Percentiles rank a stretch among this genome's conserved stretches.
These are phyloP conservation scores for Spheniscus mendiculus DNA, from an alignment of 2,113 vertebrate genomes.

Conservation along the genomic window DNA sequence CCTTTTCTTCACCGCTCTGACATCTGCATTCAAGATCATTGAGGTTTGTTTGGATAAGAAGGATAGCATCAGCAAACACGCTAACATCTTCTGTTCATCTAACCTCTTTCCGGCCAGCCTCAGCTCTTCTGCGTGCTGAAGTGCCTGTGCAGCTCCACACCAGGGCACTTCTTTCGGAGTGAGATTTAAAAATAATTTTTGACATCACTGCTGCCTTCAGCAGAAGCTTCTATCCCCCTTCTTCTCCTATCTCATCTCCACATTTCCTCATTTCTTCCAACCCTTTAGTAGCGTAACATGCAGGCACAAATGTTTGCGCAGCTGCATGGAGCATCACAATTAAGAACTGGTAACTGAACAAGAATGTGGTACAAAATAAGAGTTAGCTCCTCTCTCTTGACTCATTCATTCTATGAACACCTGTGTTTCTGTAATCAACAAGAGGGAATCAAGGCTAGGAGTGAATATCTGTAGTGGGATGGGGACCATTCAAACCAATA, in stretches of 20 bases:
- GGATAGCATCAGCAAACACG: background rate
- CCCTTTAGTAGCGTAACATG: background rate
- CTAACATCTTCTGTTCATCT: background rate
- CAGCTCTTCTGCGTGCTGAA: background rate
- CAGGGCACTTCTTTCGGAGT: background rate
- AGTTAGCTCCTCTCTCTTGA: background rate
- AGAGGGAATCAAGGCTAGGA: background rate
- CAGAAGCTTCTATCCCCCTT: background rate
- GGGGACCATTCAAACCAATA: too few species aligned
- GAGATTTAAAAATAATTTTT: background rate
- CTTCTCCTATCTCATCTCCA: background rate
- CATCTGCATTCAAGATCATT: background rate
- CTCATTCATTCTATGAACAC: background rate
- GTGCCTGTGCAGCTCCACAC: background rate
- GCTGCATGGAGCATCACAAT: background rate
- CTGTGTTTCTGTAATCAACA: background rate
- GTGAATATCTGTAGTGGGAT: background rate
- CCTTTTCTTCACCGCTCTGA: background rate
- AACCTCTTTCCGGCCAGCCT: background rate
- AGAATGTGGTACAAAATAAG: background rate
- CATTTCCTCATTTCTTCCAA: background rate
- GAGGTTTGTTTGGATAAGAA: background rate
- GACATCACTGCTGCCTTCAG: background rate
- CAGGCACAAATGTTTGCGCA: background rate
- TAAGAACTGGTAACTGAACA: background rate